phyloP scores from a whole-genome alignment of 2,797 vertebrate species.

The Phoeniculus purpureus region DNA sequence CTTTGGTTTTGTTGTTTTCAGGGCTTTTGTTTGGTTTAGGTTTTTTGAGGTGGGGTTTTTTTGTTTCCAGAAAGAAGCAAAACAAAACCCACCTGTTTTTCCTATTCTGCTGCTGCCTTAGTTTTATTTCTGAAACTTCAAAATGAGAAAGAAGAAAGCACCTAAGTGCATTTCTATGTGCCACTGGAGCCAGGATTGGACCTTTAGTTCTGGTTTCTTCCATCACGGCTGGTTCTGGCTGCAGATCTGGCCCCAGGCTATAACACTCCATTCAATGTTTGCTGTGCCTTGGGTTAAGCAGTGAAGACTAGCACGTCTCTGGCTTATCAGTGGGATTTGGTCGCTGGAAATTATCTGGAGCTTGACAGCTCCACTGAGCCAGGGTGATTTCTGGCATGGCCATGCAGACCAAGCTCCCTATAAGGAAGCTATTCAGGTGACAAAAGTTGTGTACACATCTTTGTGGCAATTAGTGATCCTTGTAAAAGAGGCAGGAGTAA shows the following conservation, averaged over 20 bases:
- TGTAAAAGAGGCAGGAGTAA: not conserved
- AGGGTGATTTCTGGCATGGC: not conserved
- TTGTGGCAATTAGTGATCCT: not conserved
- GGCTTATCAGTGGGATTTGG: not conserved
- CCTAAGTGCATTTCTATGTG: not conserved
- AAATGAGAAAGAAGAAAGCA: not conserved
- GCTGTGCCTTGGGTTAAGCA: not conserved
- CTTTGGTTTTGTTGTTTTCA: not conserved
- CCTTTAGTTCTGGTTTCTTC: not conserved
- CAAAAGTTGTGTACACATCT: rapidly evolving
- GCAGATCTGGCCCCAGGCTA: not conserved
- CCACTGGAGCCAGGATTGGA: not conserved
- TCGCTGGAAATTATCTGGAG: not conserved
- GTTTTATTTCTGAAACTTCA: not conserved
- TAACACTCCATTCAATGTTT: not conserved
- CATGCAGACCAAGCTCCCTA: rapidly evolving
- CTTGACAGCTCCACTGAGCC: not conserved
- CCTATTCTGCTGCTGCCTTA: not conserved
- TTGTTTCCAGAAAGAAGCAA: not conserved
- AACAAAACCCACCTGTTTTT: not conserved
- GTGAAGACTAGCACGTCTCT: not conserved
- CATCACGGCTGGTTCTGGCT: not conserved
- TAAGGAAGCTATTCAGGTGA: not conserved
- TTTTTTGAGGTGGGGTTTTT: not conserved
- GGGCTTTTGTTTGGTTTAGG: not conserved